Base-by-base conservation (phyloP, 2,888 invertebrate genomes). In the Matsumyia berberina region DNA sequence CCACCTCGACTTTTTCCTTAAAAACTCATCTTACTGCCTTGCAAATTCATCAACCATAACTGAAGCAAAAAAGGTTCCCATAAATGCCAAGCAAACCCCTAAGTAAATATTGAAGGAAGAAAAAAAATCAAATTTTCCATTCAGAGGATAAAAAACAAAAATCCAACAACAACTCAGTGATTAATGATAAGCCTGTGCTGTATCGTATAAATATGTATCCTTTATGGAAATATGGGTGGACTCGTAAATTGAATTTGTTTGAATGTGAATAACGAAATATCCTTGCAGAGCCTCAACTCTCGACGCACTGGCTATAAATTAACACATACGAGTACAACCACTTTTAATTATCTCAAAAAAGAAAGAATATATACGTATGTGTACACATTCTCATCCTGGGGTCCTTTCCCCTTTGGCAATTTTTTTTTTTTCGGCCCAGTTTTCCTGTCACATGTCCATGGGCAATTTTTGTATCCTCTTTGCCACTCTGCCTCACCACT, bases 161-260 rank as follows among this genome's bases (percentile, higher is more conserved):
- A 39, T 2, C 8, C 11, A 11, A 19, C n/a, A 57, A 57, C 15
- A 46, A 57, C 53, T 33, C 60, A 39, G 42, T 73, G 51, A 73
- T 62, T 73, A 62, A 73, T 64, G 53, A 55, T 74, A 74, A 64
- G 55, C 74, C 44, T 24, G 35, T 62, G 35, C 74, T 44, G 62
- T 35, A 15, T 29, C 49, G 49, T 37, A 57, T 46, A 9, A 80
- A 67, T 31, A 24, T 57, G 46, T 74, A 81, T 81, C 76, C 74
- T 49, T 81, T 66, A 69, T 57, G 70, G 19, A 70, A 76, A 81
- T 70, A 44, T 62, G 57, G 49, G 44, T 35, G 51, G 64, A 51
- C 76, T 57, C 64, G 73, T 78, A 77, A 83, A 83, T 72, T 83
- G 67, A 83, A 77, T 73, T 83, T 83, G 66, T 78, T 78, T 72